Conservation (phyloP, 2,888 invertebrate species). For the Tuberolachnus salignus region DNA sequence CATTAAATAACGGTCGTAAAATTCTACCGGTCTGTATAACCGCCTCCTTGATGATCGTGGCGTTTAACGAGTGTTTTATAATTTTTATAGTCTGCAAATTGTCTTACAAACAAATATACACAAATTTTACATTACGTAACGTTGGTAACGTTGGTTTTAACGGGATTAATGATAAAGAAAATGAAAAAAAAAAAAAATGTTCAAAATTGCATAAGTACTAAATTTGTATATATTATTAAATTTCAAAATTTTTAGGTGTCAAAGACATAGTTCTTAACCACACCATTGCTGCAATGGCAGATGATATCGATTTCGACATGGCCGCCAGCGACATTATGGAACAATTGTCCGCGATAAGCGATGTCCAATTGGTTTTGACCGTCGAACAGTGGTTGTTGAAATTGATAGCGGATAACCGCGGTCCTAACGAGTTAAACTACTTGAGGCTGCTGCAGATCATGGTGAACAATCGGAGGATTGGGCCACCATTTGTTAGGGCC, state of each 20-base stretch:
- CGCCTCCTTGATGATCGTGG: too few relatives aligned
- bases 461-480: background rate
- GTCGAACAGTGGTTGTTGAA: slow-evolving; percentile 3
- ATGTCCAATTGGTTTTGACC: background rate
- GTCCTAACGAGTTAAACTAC: slow-evolving; percentile 6
- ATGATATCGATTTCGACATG: background rate
- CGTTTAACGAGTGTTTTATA: too few relatives aligned
- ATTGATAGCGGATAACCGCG: background rate
- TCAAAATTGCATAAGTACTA: too few relatives aligned
- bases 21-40: too few relatives aligned
- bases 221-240: too few relatives aligned
- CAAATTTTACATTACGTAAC: too few relatives aligned
- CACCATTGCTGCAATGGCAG: background rate
- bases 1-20: too few relatives aligned
- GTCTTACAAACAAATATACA: too few relatives aligned
- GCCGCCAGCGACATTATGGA: background rate
- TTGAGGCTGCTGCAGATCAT: slow-evolving; percentile 10
- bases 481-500: background rate
- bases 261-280: background rate
- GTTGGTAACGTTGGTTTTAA: too few relatives aligned
- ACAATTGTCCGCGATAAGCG: background rate
- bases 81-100: too few relatives aligned
- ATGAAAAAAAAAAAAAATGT: too few relatives aligned
- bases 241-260: background rate
- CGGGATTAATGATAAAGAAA: too few relatives aligned